Base-by-base conservation (phyloP, 2,797 vertebrate genomes). In the Amblyraja radiata region DNA sequence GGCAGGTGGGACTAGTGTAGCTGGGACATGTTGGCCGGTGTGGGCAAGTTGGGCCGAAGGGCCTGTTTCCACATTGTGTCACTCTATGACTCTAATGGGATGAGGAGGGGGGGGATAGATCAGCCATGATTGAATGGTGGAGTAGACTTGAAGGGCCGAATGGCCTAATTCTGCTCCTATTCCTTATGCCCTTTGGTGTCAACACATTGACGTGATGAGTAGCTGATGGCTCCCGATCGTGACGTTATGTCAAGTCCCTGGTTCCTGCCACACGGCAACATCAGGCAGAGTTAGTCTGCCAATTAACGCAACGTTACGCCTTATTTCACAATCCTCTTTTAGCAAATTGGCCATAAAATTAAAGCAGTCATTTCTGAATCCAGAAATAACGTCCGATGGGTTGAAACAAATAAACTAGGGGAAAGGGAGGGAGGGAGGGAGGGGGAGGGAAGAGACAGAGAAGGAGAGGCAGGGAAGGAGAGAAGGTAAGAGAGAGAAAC, bases 291-390 rank as follows among this genome's bases (percentile, higher is more conserved):
- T 92, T 92, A 54, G 76, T 92, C 68, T 76, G 71, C 39, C 76
- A 39, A 92, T 92, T 92, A 92, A 76, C 32, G 39, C 36, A 74
- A 92, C 71, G 74, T 92, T 92, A 36, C 25, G 71, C 90, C 25
- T 92, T 76, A 92, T 92, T 92, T 92, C 90, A 92, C 90, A 92
- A 92, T 76, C 71, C 71, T 74, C 71, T 74, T 92, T 92, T 58
- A 76, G 71, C 90, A 74, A 39, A 92, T 92, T 92, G 68, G 36
- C 90, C 13, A 25, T 92, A 92, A 92, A 74, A 92, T 58, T 74
- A 71, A 92, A 74, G 90, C 71, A 92, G 68, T 28, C 73, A 76
- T 91, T 91, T 71, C 68, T 73, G 88, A 91, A 91, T 76, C 90
- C 18, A 21, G 36, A 58, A 54, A 32, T 32, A 92, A 92, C 39